Percentiles rank a stretch among this genome's conserved stretches.
Conservation (phyloP, 2,888 invertebrate species). For the Orchesella flavescens region DNA sequence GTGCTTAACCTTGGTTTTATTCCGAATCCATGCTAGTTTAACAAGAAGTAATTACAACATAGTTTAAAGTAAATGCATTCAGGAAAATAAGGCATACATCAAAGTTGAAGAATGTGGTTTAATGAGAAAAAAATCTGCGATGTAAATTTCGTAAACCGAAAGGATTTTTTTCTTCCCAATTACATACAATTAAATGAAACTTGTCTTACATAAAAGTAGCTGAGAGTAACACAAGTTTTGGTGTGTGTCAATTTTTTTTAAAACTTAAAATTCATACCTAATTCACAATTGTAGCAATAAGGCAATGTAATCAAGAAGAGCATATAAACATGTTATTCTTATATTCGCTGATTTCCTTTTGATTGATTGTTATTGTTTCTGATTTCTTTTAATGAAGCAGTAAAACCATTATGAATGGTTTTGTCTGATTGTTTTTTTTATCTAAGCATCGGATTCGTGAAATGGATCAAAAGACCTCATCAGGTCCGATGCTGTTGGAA, state of each 20-base stretch:
- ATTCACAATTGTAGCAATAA: constrained; percentile 58
- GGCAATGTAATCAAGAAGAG: constrained; percentile 63
- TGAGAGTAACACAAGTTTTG: constrained; percentile 57
- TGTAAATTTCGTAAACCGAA: constrained; percentile 22
- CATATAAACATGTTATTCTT: constrained; percentile 64
- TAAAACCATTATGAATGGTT: constrained; percentile 45
- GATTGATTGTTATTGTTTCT: constrained; percentile 27
- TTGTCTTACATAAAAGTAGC: constrained; percentile 30
- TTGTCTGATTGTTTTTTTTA: constrained; percentile 32
- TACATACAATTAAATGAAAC: constrained; percentile 19
- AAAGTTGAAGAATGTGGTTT: constrained; percentile 41
- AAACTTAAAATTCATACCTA: constrained; percentile 44
- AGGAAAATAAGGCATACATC: constrained; percentile 53
- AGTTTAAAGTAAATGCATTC: constrained; percentile 53
- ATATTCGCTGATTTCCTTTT: constrained; percentile 53
- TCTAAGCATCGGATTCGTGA: constrained; percentile 71
- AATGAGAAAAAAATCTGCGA: constrained; percentile 28
- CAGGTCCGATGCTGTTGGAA: constrained; percentile 69
- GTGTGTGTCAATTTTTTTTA: constrained; percentile 54
- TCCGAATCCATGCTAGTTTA: constrained; percentile 49
- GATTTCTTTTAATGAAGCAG: constrained; percentile 45
- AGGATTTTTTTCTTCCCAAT: constrained; percentile 12
- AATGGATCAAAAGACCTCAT: constrained; percentile 70
- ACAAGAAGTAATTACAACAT: constrained; percentile 55
- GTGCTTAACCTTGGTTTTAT: constrained; percentile 30